A percentile compares a stretch with the other conserved stretches of the same genome.
phyloP scores from a whole-genome alignment of 2,888 invertebrate genomes.

The Chloroclystis v-ata region DNA sequence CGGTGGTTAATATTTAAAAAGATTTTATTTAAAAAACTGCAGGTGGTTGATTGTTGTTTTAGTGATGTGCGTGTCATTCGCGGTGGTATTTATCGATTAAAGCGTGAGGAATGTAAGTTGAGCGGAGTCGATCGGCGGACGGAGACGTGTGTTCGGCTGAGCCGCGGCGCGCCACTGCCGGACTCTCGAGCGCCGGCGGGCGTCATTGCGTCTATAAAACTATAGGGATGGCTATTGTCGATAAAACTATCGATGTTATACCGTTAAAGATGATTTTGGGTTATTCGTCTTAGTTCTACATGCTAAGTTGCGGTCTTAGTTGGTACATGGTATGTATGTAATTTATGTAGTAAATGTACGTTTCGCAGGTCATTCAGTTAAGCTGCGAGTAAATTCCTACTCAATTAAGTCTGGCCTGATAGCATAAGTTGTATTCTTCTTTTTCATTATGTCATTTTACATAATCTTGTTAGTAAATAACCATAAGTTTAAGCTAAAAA shows the following conservation, averaged over 20 bases:
- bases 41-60: constrained; percentile 2
- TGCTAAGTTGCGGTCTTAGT: too few species aligned
- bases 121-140: constrained; percentile 23
- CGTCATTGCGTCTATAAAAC: constrained; percentile 69
- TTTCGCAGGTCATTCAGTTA: too few species aligned
- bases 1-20: constrained; percentile 41
- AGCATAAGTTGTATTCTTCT: too few species aligned
- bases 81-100: constrained; percentile 45
- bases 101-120: constrained; percentile 33
- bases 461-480: too few species aligned
- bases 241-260: too few species aligned
- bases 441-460: too few species aligned
- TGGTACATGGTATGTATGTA: constrained; percentile 1
- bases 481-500: too few species aligned
- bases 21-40: too few species aligned
- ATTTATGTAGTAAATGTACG: too few species aligned
- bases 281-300: not conserved
- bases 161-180: constrained; percentile 40
- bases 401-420: too few species aligned
- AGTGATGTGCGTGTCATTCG: constrained; percentile 21
- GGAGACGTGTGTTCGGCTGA: constrained; percentile 42
- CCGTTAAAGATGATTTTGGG: too few species aligned
- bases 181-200: constrained; percentile 27
- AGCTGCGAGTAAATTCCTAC: too few species aligned
- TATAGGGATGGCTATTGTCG: constrained; percentile 40